Evolutionary conservation across 1,140 invertebrate genomes (phyloP).

Genomic region (Caenorhabditis tropicalis): DNA sequence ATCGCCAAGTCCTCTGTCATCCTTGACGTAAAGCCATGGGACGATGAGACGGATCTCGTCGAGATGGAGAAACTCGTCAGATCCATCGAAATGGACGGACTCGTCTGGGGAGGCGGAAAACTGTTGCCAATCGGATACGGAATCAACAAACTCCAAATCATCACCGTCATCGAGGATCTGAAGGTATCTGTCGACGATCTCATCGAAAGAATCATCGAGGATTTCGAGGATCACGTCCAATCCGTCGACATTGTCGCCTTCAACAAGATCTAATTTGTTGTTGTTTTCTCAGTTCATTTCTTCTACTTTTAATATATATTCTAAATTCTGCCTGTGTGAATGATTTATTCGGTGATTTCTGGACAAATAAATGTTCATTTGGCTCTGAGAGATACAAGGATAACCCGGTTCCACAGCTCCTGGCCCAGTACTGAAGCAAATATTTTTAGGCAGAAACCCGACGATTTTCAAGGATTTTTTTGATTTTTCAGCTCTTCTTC

Average conservation of each 20-base stretch:
- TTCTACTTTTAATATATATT: background rate
- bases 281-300: background rate
- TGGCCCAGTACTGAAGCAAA: background rate
- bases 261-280: slow-evolving; percentile 58
- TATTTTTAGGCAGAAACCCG: background rate
- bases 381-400: too few relatives aligned
- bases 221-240: slow-evolving; percentile 58
- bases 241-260: slow-evolving; percentile 59
- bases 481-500: too few relatives aligned
- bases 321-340: background rate
- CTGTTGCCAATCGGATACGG: slow-evolving; percentile 71
- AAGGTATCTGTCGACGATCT: slow-evolving; percentile 61
- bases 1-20: slow-evolving; percentile 94
- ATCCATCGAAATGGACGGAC: slow-evolving; percentile 73
- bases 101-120: slow-evolving; percentile 74
- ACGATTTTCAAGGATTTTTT: background rate
- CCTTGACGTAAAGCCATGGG: slow-evolving; percentile 81
- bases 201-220: slow-evolving; percentile 55
- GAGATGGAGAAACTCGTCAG: slow-evolving; percentile 72
- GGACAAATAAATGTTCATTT: slow-evolving; percentile 1
- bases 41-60: slow-evolving; percentile 74
- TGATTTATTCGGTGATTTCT: background rate
- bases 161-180: slow-evolving; percentile 59
- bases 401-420: background rate
- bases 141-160: slow-evolving; percentile 87